Percentiles rank a stretch among this genome's conserved stretches.
Conservation (phyloP, 1,140 invertebrate genomes). For the Meloidogyne hapla region DNA sequence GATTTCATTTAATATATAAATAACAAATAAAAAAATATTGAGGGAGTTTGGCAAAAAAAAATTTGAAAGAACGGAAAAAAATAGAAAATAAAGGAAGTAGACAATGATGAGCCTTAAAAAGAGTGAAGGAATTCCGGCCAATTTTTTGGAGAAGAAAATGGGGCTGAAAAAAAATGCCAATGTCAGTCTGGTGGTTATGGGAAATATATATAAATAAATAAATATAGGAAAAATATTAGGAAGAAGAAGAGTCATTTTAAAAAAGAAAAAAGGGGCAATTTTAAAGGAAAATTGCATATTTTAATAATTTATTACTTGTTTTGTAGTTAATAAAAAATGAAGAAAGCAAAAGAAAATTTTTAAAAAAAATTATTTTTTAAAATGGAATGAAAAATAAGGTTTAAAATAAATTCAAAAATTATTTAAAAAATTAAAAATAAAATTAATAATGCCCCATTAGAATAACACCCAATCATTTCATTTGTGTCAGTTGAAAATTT, state of each 20-base stretch:
- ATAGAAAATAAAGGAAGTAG: background rate
- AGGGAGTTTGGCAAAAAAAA: too few relatives aligned
- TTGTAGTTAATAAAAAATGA: background rate
- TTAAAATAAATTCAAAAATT: background rate
- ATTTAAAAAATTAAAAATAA: too few relatives aligned
- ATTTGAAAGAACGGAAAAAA: too few relatives aligned
- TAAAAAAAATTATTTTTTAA: background rate
- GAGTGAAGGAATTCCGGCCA: background rate
- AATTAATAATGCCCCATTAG: too few relatives aligned
- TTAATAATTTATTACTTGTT: background rate
- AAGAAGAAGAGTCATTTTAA: background rate
- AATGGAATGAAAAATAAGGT: background rate
- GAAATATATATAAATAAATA: background rate
- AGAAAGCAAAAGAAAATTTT: background rate
- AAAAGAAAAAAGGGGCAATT: background rate
- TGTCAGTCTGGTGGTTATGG: background rate
- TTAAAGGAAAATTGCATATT: background rate
- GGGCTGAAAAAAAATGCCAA: background rate
- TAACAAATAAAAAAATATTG: too few relatives aligned
- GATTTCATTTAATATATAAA: too few relatives aligned
- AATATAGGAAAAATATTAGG: background rate
- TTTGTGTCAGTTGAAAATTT: too few relatives aligned
- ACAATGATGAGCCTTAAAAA: background rate
- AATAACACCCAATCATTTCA: too few relatives aligned
- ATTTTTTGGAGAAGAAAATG: background rate